Evolutionary conservation across 2,797 vertebrate genomes (phyloP).

Genomic region (Enteromius trimaculatus): DNA sequence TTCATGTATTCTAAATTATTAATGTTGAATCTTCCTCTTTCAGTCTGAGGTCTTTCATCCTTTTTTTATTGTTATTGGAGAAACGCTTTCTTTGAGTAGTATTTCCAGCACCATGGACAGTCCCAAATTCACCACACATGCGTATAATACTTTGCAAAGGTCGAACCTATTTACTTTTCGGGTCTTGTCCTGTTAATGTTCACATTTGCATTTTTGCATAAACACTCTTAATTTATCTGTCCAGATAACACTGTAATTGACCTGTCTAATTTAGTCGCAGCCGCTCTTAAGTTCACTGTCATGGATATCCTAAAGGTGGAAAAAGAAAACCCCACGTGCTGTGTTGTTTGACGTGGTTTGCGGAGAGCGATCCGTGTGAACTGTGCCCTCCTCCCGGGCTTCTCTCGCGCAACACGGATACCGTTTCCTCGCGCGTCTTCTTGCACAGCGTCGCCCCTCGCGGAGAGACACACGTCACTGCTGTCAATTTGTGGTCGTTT

Average conservation of each 20-base stretch:
- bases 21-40: neutral
- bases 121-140: neutral
- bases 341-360: conserved; percentile 41
- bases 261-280: neutral
- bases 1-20: neutral
- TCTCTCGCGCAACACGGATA: conserved; percentile 22
- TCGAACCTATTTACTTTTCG: neutral
- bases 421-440: conserved; percentile 34
- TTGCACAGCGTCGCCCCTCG: conserved; percentile 21
- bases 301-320: conserved; percentile 25
- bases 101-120: conserved; percentile 49
- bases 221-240: neutral
- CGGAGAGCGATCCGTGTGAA: conserved; percentile 43
- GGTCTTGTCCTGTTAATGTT: too few relatives aligned
- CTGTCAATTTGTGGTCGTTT: conserved; percentile 28
- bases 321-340: conserved; percentile 39
- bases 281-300: conserved; percentile 18
- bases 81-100: neutral
- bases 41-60: neutral
- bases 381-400: conserved; percentile 28
- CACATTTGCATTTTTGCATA: neutral
- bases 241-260: conserved; percentile 15
- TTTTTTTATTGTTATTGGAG: neutral
- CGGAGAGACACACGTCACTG: conserved; percentile 43
- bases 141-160: neutral